Evolutionary conservation across 2,888 invertebrate species (phyloP).

Genomic region (Caradrina kadenii): DNA sequence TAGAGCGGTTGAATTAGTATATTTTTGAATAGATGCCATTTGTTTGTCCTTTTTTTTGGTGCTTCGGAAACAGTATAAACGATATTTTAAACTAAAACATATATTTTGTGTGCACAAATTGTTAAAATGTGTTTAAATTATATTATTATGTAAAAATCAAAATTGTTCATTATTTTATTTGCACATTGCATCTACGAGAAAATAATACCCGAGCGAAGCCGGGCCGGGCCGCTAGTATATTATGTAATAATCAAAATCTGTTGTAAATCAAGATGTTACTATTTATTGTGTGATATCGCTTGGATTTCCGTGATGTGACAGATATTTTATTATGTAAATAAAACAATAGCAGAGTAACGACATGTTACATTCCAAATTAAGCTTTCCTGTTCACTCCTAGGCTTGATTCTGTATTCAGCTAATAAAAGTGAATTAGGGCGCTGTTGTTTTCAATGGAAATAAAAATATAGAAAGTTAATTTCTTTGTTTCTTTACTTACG

Average conservation of each 20-base stretch:
- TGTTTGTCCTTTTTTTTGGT: conserved; percentile 73
- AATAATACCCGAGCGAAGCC: background rate
- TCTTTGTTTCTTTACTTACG: conserved; percentile 66
- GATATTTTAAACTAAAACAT: conserved; percentile 45
- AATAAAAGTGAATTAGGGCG: conserved; percentile 81
- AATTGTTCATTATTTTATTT: background rate
- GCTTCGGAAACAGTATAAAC: conserved; percentile 68
- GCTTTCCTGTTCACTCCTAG: conserved; percentile 73
- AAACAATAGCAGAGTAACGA: conserved; percentile 77
- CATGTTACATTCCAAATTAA: conserved; percentile 86
- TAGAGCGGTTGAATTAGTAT: conserved; percentile 72
- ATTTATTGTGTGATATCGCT: conserved; percentile 67
- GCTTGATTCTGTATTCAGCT: conserved; percentile 74
- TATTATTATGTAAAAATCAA: background rate
- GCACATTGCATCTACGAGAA: background rate
- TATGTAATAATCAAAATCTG: conserved; percentile 63
- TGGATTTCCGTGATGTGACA: conserved; percentile 66
- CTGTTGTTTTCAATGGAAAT: conserved; percentile 88
- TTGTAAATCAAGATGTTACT: conserved; percentile 60
- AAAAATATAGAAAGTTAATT: conserved; percentile 84
- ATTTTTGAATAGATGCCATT: conserved; percentile 75
- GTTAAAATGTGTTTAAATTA: conserved; percentile 74
- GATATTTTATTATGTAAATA: conserved; percentile 74
- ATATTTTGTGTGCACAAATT: conserved; percentile 79
- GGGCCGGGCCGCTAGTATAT: background rate